phyloP scores from a whole-genome alignment of 2,888 invertebrate species.

The Glomeris marginata region DNA sequence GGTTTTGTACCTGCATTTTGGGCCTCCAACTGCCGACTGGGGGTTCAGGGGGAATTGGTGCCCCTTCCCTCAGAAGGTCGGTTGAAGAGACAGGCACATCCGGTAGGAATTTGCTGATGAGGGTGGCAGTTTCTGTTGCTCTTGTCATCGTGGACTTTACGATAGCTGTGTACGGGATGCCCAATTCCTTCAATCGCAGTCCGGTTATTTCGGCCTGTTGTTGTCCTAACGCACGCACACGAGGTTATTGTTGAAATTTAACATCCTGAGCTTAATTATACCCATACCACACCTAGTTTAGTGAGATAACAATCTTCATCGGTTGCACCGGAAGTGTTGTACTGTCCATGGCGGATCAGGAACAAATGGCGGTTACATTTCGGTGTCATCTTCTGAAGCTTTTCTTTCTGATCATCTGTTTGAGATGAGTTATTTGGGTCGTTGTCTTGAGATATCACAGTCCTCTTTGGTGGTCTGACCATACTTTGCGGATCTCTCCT shows the following conservation, averaged over 20 bases:
- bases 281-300: constrained; percentile 45
- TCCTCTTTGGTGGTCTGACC: constrained; percentile 40
- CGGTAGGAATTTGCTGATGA: constrained; percentile 56
- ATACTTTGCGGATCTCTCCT: constrained; percentile 59
- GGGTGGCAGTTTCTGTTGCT: constrained; percentile 76
- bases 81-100: constrained; percentile 46
- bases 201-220: constrained; percentile 79
- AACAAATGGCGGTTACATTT: constrained; percentile 64
- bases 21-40: constrained; percentile 76
- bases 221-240: constrained; percentile 44
- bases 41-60: constrained; percentile 88
- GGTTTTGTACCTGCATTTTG: constrained; percentile 49
- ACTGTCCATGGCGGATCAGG: constrained; percentile 90
- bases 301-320: constrained; percentile 66
- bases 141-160: constrained; percentile 84
- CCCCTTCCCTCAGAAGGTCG: constrained; percentile 73
- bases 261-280: background rate
- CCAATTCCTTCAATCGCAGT: constrained; percentile 51
- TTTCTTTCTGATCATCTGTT: constrained; percentile 24
- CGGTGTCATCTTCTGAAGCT: constrained; percentile 39
- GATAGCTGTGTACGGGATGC: constrained; percentile 61
- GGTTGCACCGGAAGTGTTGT: constrained; percentile 52
- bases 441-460: constrained; percentile 33
- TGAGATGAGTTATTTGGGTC: constrained; percentile 49
- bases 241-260: background rate